Conservation (phyloP, 2,888 invertebrate species). For the Brachyopa scutellaris region DNA sequence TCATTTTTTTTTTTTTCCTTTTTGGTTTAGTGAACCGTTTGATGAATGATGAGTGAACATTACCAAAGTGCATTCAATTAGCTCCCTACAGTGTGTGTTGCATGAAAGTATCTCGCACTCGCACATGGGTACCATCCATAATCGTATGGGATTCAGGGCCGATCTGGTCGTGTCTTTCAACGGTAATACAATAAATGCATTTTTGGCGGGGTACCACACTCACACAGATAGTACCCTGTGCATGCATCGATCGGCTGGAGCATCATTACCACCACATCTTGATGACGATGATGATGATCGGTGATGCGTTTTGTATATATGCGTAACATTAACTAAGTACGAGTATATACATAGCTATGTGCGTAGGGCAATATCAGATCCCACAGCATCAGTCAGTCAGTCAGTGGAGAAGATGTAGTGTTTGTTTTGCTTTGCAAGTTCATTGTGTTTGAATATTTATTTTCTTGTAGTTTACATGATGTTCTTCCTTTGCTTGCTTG, state of each 20-base stretch:
- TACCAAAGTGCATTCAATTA: constrained; percentile 62
- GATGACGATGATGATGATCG: constrained; percentile 6
- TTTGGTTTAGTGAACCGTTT: constrained; percentile 34
- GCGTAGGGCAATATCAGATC: constrained; percentile 8
- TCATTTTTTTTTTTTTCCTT: neutral
- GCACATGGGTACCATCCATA: neutral
- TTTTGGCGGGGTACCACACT: neutral
- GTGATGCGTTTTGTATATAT: constrained; percentile 8
- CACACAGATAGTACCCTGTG: no score
- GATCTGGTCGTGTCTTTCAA: constrained; percentile 50
- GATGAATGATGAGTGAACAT: constrained; percentile 68
- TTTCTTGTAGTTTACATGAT: constrained; percentile 27
- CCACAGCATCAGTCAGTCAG: constrained; percentile 28
- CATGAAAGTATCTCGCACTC: constrained; percentile 17
- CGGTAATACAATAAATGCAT: constrained; percentile 40
- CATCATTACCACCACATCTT: no score
- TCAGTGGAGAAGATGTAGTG: constrained; percentile 23
- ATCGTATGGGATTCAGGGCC: neutral
- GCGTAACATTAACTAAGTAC: constrained; percentile 40
- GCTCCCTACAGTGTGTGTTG: constrained; percentile 59
- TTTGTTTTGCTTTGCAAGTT: constrained; percentile 54
- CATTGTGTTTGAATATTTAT: constrained; percentile 50
- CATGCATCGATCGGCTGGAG: no score
- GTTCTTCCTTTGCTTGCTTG: neutral
- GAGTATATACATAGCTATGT: no score